Percentiles rank a stretch among this genome's conserved stretches.
These are phyloP conservation scores for Cheilinus undulatus DNA, from an alignment of 2,113 vertebrate genomes.

Conservation along the genomic window DNA sequence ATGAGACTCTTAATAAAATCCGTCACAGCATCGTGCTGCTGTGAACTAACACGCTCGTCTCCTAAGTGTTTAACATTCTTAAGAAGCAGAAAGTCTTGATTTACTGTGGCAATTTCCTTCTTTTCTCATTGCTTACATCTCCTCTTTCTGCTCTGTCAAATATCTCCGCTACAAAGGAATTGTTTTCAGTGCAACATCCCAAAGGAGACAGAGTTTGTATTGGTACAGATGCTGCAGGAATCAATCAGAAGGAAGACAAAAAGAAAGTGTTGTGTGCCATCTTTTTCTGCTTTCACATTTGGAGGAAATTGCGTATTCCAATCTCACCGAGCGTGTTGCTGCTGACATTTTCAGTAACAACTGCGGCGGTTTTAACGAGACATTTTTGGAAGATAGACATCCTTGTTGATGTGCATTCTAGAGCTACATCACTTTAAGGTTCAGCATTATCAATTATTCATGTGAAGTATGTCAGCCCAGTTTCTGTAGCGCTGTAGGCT, in stretches of 20 bases:
- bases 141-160: conserved; percentile 39
- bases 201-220: not conserved
- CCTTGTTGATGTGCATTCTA: conserved; percentile 16
- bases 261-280: not conserved
- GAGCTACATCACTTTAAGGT: conserved; percentile 13
- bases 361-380: conserved; percentile 9
- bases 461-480: conserved; percentile 9
- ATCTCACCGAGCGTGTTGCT: not conserved
- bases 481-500: not conserved
- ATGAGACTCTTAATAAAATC: conserved; percentile 40
- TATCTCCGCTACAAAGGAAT: conserved; percentile 23
- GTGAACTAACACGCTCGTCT: conserved; percentile 27
- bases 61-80: conserved; percentile 41
- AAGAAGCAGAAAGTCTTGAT: conserved; percentile 38
- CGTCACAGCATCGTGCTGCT: conserved; percentile 9
- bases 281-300: no score
- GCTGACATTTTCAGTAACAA: conserved; percentile 43
- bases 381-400: conserved; percentile 14
- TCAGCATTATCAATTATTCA: conserved; percentile 20
- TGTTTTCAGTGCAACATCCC: conserved; percentile 36
- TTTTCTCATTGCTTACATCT: conserved; percentile 20
- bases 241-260: conserved; percentile 12
- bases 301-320: no score
- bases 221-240: conserved; percentile 13
- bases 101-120: conserved; percentile 46